Evolutionary conservation across 2,113 vertebrate species (phyloP).

Genomic region (Halcyon senegalensis): DNA sequence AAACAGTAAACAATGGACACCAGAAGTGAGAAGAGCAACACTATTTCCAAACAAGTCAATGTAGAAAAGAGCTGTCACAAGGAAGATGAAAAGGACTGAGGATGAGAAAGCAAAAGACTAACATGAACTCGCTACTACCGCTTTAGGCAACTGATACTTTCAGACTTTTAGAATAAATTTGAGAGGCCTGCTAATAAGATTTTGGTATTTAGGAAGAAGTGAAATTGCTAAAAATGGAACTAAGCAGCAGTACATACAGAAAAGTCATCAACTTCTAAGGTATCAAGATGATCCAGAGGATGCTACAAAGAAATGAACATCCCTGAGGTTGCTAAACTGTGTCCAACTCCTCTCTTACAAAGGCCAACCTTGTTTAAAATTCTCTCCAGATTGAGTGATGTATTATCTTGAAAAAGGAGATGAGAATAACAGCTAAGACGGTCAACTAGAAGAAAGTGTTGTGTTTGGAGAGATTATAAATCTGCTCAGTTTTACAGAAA

Average conservation of each 20-base stretch:
- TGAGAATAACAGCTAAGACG: neutral
- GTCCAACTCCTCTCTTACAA: neutral
- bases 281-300: neutral
- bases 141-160: slow-evolving; percentile 7
- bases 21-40: neutral
- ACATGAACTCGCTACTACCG: neutral
- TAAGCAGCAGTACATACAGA: neutral
- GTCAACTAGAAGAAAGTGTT: neutral
- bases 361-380: neutral
- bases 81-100: neutral
- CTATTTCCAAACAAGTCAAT: neutral
- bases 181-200: neutral
- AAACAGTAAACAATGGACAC: neutral
- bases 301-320: neutral
- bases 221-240: neutral
- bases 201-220: neutral
- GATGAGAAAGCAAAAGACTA: neutral
- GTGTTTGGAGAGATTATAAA: neutral
- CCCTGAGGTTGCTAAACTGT: neutral
- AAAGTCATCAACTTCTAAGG: neutral
- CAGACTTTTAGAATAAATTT: neutral
- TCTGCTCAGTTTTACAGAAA: neutral
- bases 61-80: neutral
- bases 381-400: neutral
- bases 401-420: neutral